These are phyloP conservation scores for Pterophyllum scalare DNA, from an alignment of 2,113 vertebrate genomes.

Conservation along the genomic window DNA sequence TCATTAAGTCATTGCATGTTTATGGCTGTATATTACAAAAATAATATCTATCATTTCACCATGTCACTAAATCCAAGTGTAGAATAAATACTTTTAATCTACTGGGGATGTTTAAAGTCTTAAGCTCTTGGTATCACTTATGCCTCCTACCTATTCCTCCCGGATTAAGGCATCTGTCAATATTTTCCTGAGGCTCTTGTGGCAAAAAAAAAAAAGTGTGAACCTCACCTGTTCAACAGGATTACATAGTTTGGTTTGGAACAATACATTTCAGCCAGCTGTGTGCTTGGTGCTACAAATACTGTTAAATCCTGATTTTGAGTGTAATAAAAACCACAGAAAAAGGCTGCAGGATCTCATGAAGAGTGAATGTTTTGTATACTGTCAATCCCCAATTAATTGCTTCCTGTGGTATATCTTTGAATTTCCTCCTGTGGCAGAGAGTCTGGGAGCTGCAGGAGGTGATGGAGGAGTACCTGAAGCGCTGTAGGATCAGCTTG, in stretches of 20 bases:
- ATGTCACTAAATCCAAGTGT: neutral
- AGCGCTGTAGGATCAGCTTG: conserved; percentile 73
- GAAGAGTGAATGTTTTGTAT: neutral
- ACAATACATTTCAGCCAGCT: neutral
- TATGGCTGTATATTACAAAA: neutral
- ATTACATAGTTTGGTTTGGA: neutral
- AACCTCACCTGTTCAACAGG: rapidly evolving
- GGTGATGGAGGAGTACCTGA: conserved; percentile 78
- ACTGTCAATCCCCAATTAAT: neutral
- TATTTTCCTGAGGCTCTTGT: too few species aligned
- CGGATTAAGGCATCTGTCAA: too few species aligned
- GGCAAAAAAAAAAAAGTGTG: too few species aligned
- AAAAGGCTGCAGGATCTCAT: neutral
- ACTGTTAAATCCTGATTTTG: neutral
- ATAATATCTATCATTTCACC: neutral
- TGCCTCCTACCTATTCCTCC: too few species aligned
- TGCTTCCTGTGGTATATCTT: neutral
- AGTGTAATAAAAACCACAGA: neutral
- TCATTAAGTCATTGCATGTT: neutral
- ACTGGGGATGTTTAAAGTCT: neutral
- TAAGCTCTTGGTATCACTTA: neutral
- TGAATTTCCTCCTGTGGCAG: conserved; percentile 30
- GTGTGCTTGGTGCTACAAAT: neutral
- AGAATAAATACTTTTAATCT: conserved; percentile 2
- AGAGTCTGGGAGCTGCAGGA: conserved; percentile 71